These are phyloP conservation scores for Diadromus collaris DNA, from an alignment of 2,888 invertebrate species.

Conservation along the genomic window DNA sequence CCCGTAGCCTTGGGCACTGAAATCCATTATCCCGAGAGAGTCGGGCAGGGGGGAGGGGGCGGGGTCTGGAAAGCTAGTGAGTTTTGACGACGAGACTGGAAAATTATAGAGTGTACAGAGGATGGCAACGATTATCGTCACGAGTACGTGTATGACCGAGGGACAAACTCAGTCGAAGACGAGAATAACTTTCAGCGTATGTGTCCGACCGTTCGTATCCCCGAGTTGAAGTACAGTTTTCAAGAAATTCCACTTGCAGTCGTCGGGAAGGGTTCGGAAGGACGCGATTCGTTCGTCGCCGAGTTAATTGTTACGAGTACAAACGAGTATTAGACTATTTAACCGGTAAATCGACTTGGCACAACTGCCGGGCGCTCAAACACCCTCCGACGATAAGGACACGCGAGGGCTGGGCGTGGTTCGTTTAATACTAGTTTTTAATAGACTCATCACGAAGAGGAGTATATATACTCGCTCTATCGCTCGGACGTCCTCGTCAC, in stretches of 20 bases:
- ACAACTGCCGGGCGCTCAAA: background rate
- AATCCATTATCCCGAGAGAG: slow-evolving; percentile 50
- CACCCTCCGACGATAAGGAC: slow-evolving; percentile 4
- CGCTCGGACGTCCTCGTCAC: slow-evolving; percentile 10
- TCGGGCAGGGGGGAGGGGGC: too few species aligned
- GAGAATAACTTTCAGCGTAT: slow-evolving; percentile 42
- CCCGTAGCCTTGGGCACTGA: slow-evolving; percentile 43
- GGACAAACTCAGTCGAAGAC: slow-evolving; percentile 45
- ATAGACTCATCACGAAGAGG: slow-evolving; percentile 36
- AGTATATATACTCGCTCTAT: slow-evolving; percentile 20
- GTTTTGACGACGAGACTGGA: slow-evolving; percentile 47
- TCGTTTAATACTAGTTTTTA: slow-evolving; percentile 47
- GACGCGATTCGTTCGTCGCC: slow-evolving; percentile 22
- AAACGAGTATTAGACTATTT: slow-evolving; percentile 26
- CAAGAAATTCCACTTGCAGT: slow-evolving; percentile 34
- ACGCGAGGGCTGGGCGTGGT: background rate
- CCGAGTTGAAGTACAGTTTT: slow-evolving; percentile 11
- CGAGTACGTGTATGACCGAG: slow-evolving; percentile 19
- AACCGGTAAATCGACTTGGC: slow-evolving; percentile 30
- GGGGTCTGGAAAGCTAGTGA: background rate
- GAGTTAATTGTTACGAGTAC: slow-evolving; percentile 38
- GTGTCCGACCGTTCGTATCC: background rate
- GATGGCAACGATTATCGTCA: background rate
- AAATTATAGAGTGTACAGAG: slow-evolving; percentile 47
- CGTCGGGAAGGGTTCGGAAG: background rate